Conservation (phyloP, 2,888 invertebrate species). For the Lagria hirta region DNA sequence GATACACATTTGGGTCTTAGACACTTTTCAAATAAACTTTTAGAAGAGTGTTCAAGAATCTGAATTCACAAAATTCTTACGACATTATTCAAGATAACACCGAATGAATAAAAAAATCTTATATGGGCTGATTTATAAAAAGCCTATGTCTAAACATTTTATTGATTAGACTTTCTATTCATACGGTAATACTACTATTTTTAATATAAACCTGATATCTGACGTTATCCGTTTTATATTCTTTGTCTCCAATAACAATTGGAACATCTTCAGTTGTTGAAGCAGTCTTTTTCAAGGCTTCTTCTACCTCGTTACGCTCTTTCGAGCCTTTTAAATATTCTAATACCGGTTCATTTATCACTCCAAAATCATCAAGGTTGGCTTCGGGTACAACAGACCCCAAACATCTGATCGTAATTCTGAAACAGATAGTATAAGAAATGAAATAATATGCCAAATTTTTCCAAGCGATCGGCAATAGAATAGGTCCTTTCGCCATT, state of each 20-base stretch:
- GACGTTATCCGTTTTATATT: slow-evolving; percentile 72
- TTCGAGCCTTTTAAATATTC: slow-evolving; percentile 79
- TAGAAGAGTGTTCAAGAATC: too few species aligned
- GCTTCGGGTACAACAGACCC: slow-evolving; percentile 67
- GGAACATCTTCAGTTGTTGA: slow-evolving; percentile 81
- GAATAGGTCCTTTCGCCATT: too few species aligned
- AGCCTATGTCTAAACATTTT: not conserved
- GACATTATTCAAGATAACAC: not conserved
- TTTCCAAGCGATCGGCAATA: too few species aligned
- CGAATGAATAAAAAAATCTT: not conserved
- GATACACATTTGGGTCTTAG: too few species aligned
- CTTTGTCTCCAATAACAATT: slow-evolving; percentile 93
- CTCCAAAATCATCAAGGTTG: slow-evolving; percentile 66
- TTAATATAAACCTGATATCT: slow-evolving; percentile 75
- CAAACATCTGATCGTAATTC: slow-evolving; percentile 56
- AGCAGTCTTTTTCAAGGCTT: slow-evolving; percentile 67
- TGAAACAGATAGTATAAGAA: too few species aligned
- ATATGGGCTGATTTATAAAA: not conserved
- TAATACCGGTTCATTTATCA: slow-evolving; percentile 79
- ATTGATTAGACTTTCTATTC: slow-evolving; percentile 20
- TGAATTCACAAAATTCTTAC: too few species aligned
- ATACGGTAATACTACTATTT: not conserved
- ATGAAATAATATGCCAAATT: too few species aligned
- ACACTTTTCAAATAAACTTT: too few species aligned
- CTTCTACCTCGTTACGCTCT: slow-evolving; percentile 74